Evolutionary conservation across 2,797 vertebrate species (phyloP), one percentile per base, ranked within the genome.

Genomic region (Coccyzus lansbergi): DNA sequence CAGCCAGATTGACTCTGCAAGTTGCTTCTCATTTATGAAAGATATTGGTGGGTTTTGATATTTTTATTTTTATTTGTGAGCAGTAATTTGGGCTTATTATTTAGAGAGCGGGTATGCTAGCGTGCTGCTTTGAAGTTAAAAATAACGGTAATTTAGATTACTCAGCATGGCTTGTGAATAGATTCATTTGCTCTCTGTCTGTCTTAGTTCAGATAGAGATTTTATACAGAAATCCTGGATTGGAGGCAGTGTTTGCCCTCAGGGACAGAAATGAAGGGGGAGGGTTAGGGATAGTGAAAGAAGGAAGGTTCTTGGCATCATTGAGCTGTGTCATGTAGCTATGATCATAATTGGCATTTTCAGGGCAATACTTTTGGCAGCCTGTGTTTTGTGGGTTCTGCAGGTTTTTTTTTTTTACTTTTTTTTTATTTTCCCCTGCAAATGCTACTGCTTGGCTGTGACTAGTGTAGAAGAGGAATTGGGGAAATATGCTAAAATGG

Each of bases 281-380:
- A 94, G 55, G 60, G n/a, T 69, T 70, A 16, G 31, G 74, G 83
- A 15, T 51, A 83, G 90, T 80, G 92, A 77, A 88, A 90, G 70
- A 58, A 93, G 83, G 82, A 96, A 65, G 67, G 87, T 93, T 92
- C 90, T 94, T 94, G 95, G 90, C 96, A 95, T 62, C 75, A 26
- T 42, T 92, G 93, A 96, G 87, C 94, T 95, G 78, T 96, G 89
- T 96, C 84, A 84, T 91, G 62, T 96, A 90, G 83, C 94, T 95
- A 58, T 94, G 92, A 96, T 96, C 89, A 71, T 94, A 97, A 94
- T 72, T 96, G 95, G 94, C 96, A 92, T 96, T 96, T 97, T 95
- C 79, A 95, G 96, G 95, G 81, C 97, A 97, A 83, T 71, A 52
- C 53, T 86, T 90, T 38, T 94, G 92, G 79, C 92, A 95, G 95